phyloP scores from a whole-genome alignment of 2,797 vertebrate genomes.

The Cheirogaleus major region DNA sequence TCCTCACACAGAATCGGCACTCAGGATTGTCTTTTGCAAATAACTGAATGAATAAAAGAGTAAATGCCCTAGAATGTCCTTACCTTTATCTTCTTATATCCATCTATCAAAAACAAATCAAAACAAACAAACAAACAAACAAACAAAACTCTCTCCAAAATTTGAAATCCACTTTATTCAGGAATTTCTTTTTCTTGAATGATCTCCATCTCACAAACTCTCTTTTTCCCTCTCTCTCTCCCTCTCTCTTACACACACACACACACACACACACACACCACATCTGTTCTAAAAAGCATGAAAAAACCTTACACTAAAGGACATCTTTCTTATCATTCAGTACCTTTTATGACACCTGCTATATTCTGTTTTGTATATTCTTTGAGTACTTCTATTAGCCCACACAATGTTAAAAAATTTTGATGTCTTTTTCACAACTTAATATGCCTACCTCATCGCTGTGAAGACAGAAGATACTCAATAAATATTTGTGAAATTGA shows the following conservation, averaged over 20 bases:
- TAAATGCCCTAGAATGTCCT: background rate
- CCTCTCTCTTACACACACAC: background rate
- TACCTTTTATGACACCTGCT: background rate
- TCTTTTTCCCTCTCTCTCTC: background rate
- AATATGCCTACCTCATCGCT: background rate
- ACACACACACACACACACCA: background rate
- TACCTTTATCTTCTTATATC: background rate
- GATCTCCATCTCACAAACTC: background rate
- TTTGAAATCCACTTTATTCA: background rate
- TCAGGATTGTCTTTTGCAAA: background rate
- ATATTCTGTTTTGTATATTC: background rate
- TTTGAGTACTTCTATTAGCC: background rate
- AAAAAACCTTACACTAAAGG: background rate
- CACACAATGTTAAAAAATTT: background rate
- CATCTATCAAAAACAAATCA: background rate
- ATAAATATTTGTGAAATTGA: conserved; percentile 29
- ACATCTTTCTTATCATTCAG: background rate
- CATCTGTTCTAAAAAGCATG: background rate
- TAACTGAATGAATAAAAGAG: background rate
- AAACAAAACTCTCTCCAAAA: background rate
- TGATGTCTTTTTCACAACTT: background rate
- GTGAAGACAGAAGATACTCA: background rate
- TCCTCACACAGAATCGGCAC: background rate
- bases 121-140: background rate
- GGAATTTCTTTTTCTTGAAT: background rate